Base-by-base conservation (phyloP, 2,113 vertebrate species). In the Corythornis cristatus region DNA sequence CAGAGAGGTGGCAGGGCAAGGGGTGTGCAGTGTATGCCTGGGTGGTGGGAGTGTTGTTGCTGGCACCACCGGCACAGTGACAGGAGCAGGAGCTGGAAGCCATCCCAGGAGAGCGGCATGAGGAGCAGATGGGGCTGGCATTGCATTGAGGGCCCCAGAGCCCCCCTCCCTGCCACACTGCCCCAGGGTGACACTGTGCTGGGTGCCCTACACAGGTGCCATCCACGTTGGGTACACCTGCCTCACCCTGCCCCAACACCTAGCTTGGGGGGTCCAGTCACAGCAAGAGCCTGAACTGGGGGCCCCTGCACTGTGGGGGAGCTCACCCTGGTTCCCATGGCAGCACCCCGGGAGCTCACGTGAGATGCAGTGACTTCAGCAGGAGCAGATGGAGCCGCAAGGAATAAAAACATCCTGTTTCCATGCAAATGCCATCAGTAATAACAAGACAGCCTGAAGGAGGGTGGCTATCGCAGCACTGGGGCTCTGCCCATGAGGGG, bases 361-460 rank as follows among this genome's bases (percentile, higher is more conserved):
- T 90, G 79, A 48, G 5, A 58, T 19, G 26, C 28, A 2, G 93
- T 94, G 95, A 96, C 94, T 97, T 95, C 95, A 97, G 92, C 95
- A 73, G 85, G 92, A 97, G 93, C 97, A 97, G 97, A 97, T 97
- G 97, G 97, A 96, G 83, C 89, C 0, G n/a, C 8, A 35, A 96
- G 89, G 78, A 95, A 94, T 86, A 87, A 96, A 96, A 97, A 94
- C 97, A 97, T 97, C 97, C 96, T 95, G 97, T 97, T 95, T 96
- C 96, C 96, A 96, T 95, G 96, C 92, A 95, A 96, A 96, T 96
- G 95, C 91, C 91, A 89, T 93, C 90, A 93, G 91, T 94, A 92
- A 94, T 92, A 89, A 90, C 1, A 26, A 88, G 61, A 81, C 71
- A 90, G 73, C 66, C 86, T 62, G 70, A 83, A 86, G 86, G 76